Conservation (phyloP, 37 sponge, comb jelly and placozoan genomes). For the Chondrilla cf. caribensis region DNA sequence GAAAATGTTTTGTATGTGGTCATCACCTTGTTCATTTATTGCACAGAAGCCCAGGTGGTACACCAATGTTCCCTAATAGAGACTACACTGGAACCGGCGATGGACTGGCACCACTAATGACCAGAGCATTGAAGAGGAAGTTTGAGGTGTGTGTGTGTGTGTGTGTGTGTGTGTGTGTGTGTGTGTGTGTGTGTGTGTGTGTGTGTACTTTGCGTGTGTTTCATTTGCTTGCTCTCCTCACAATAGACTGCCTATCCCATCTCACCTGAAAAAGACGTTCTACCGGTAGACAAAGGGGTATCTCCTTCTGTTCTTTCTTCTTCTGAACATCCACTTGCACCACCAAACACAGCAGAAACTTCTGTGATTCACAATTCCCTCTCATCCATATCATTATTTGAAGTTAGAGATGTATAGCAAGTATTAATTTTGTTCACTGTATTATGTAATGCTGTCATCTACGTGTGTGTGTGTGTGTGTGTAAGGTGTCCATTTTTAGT, state of each 20-base stretch:
- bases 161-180: neutral
- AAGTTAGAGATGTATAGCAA: conserved; percentile 34
- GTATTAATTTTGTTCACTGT: neutral
- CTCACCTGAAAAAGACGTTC: conserved; percentile 27
- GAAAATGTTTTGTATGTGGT: no score
- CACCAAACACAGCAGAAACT: conserved; percentile 37
- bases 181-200: neutral
- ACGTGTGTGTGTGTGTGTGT: no score
- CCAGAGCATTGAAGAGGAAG: conserved; percentile 60
- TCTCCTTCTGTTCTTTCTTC: conserved; percentile 16
- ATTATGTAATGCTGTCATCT: no score
- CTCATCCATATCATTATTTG: conserved; percentile 32
- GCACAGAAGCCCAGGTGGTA: conserved; percentile 18
- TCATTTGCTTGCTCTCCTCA: neutral
- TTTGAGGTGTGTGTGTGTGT: conserved; percentile 39
- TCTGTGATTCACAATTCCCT: neutral
- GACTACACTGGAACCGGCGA: conserved; percentile 29
- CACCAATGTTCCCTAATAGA: neutral
- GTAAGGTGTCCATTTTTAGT: neutral
- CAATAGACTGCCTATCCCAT: conserved; percentile 60
- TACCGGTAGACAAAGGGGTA: neutral
- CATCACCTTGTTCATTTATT: no score
- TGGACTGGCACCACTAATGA: conserved; percentile 63
- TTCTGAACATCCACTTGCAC: conserved; percentile 27
- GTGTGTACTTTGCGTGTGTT: neutral